Percentiles rank a stretch among this genome's conserved stretches.
These are phyloP conservation scores for Callaeas wilsoni DNA, from an alignment of 2,113 vertebrate genomes.

Conservation along the genomic window DNA sequence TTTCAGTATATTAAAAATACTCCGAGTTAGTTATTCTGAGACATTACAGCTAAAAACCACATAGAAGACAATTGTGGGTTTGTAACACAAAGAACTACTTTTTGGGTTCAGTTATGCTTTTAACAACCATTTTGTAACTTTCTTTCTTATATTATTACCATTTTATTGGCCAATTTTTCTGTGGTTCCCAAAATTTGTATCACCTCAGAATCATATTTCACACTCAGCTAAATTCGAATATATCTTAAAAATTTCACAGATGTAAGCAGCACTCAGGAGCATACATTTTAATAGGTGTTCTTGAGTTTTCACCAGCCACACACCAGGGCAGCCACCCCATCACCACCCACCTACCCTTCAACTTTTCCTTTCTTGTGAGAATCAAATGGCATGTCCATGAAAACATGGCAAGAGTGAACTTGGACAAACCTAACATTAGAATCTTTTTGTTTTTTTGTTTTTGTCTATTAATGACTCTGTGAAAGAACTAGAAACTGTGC, in stretches of 20 bases:
- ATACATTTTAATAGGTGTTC: neutral
- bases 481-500: neutral
- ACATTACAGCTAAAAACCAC: neutral
- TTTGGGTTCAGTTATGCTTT: neutral
- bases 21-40: neutral
- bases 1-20: neutral
- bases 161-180: constrained; percentile 24
- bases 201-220: neutral
- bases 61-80: neutral
- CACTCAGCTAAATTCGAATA: neutral
- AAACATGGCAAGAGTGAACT: neutral
- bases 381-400: neutral
- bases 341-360: neutral
- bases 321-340: neutral
- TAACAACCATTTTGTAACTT: neutral
- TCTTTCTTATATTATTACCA: neutral
- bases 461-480: neutral
- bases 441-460: rapidly evolving
- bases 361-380: neutral
- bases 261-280: neutral
- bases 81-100: neutral
- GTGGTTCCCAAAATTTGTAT: neutral
- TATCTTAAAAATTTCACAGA: neutral
- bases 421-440: neutral
- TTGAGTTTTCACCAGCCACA: neutral